Evolutionary conservation across 2,113 vertebrate species (phyloP), one percentile per base, ranked within the genome.

Genomic region (Tauraco erythrolophus): DNA sequence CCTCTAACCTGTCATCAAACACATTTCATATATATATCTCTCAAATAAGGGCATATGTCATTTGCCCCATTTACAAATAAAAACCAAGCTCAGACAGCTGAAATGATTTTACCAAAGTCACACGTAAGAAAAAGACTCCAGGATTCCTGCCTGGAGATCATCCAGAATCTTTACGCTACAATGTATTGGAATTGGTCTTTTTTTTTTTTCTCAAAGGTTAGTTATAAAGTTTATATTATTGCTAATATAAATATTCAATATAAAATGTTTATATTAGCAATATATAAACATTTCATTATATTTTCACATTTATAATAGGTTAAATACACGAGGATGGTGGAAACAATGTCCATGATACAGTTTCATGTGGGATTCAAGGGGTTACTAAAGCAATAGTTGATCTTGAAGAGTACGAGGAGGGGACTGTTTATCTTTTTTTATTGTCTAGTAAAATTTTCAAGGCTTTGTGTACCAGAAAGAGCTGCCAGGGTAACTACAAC

Each of bases 401-500:
- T 62, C 57, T 86, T 57, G 54, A 53, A n/a, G 23, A 58, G 60
- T 45, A 75, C 89, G 31, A 83, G 70, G 71, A 92, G 31, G 61
- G 39, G 35, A 76, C 8, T 92, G 78, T 90, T 97, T 90, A 41
- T 61, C 50, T 88, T 84, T 88, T 78, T 93, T 83, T 61, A 60
- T 41, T 80, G 62, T 81, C 88, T 7, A 74, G 82, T 33, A 50
- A 93, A 94, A 41, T 21, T 37, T 61, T 85, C 85, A 86, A 92
- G 66, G 70, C 53, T 39, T 61, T 39, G 58, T 75, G 50, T 57
- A 65, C 27, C 4, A 2, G 35, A 35, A 64, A 65, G 48, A 79
- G 70, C 92, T 95, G 95, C 78, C 91, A 90, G 84, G 27, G 70
- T 51, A 86, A 86, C 88, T 83, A 39, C 78, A 90, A 27, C 78